A percentile compares a stretch with the other conserved stretches of the same genome.
Evolutionary conservation across 2,888 invertebrate genomes (phyloP).

Genomic region (Watsonalla cultraria): DNA sequence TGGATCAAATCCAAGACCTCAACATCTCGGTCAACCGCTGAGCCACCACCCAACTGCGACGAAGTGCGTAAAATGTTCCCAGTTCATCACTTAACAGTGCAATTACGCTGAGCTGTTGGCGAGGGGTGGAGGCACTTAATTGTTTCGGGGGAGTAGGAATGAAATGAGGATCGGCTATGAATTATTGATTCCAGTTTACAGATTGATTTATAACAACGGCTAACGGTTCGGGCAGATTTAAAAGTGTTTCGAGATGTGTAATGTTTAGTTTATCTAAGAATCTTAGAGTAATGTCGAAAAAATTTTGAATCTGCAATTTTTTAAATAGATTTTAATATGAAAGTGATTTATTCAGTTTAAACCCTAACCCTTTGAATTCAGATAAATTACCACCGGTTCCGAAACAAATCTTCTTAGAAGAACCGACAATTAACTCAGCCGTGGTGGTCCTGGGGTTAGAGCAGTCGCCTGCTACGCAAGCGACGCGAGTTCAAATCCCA

Average conservation of each 20-base stretch:
- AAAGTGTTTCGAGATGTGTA: no score
- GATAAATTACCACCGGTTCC: no score
- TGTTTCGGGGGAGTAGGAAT: conserved; percentile 54
- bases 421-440: no score
- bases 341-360: no score
- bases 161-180: conserved; percentile 43
- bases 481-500: no score
- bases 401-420: no score
- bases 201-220: conserved; percentile 27
- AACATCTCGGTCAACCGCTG: conserved; percentile 9
- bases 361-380: no score
- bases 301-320: no score
- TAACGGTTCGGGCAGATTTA: conserved; percentile 4
- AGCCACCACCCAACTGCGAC: conserved; percentile 12
- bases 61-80: conserved; percentile 70
- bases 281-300: no score
- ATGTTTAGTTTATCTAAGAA: not conserved
- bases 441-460: no score
- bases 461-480: no score
- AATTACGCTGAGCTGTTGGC: conserved; percentile 58
- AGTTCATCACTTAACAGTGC: conserved; percentile 51
- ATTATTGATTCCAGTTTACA: conserved; percentile 45
- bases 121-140: conserved; percentile 51
- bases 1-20: not conserved
- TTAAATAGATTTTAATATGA: no score